Base-by-base conservation (phyloP, 2,888 invertebrate genomes). In the Mantis religiosa region DNA sequence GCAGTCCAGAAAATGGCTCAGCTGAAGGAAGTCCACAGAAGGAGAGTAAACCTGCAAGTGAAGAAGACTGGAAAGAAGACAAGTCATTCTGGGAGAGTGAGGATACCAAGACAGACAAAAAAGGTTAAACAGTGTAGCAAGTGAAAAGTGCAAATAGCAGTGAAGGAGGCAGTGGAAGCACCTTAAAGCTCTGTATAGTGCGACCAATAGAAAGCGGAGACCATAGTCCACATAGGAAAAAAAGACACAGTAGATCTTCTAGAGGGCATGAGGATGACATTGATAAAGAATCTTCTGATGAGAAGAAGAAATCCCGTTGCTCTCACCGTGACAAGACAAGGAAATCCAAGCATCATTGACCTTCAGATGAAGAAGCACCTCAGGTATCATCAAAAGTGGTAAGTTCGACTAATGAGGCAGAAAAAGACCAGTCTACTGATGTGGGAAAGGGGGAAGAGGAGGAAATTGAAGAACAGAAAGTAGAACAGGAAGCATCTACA, bases 111-210 rank as follows among this genome's bases (percentile, higher is more conserved):
- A 92, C 92, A 71, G 92, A 92, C 87, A 92, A 92, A 83, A 92
- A 92, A 88, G 91, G 91, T 54, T 89, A 89, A 34, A 92, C 93
- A 6, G 85, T 93, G 30, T 94, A 94, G 94, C 93, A 94, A 92
- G 93, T 94, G 12, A 93, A 94, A 87, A 93, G 93, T 91, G 93
- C 93, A 0, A 93, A 94, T 90, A 82, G 91, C 30, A 86, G 89
- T 4, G 95, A 95, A 12, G 95, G 95, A 92, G 95, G 82, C 30
- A 82, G 41, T 82, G 93, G 89, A 91, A 82, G 91, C 54, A 87
- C 88, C 2, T 92, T 96, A 47, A 96, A 96, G 92, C 94, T 96
- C 91, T 96, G 95, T 91, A 92, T 96, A 90, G 95, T 95, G 89
- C 94, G 95, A 41, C 95, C 95, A 1, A 93, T 94, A 0, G 94